A percentile compares a stretch with the other conserved stretches of the same genome.
These are phyloP conservation scores for Schlechtendalia chinensis DNA, from an alignment of 1,140 invertebrate genomes.

Conservation along the genomic window DNA sequence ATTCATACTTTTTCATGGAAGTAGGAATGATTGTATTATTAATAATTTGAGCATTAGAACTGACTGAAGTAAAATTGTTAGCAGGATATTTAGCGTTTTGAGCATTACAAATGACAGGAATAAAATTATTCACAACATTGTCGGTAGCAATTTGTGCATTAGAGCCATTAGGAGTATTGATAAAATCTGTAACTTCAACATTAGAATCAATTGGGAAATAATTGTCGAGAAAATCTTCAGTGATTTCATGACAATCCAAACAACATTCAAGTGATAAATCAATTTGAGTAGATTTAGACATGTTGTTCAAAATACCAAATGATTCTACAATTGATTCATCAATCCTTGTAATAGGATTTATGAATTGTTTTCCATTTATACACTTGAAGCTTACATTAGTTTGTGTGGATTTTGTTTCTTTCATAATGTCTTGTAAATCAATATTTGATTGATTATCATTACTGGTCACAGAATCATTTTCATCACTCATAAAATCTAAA, in stretches of 20 bases:
- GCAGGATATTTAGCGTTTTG: neutral
- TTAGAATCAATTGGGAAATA: neutral
- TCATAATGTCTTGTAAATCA: neutral
- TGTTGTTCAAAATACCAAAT: neutral
- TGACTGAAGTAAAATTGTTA: constrained; percentile 16
- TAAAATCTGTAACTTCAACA: neutral
- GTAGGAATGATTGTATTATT: constrained; percentile 4
- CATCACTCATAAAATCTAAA: neutral
- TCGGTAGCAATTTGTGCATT: neutral
- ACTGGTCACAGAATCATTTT: neutral
- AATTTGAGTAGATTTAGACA: neutral
- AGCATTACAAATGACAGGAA: neutral
- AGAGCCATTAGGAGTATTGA: neutral
- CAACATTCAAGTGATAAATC: neutral
- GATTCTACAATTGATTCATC: neutral
- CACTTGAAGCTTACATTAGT: neutral
- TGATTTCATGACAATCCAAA: neutral
- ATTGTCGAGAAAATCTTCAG: neutral
- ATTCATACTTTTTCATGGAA: neutral
- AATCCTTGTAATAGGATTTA: neutral
- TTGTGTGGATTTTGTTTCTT: constrained; percentile 2
- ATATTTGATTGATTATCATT: constrained; percentile 20
- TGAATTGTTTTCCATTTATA: neutral
- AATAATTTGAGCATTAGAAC: constrained; percentile 30
- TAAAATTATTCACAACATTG: neutral